Base-by-base conservation (phyloP, 2,797 vertebrate genomes). In the Rhynchonycteris naso region DNA sequence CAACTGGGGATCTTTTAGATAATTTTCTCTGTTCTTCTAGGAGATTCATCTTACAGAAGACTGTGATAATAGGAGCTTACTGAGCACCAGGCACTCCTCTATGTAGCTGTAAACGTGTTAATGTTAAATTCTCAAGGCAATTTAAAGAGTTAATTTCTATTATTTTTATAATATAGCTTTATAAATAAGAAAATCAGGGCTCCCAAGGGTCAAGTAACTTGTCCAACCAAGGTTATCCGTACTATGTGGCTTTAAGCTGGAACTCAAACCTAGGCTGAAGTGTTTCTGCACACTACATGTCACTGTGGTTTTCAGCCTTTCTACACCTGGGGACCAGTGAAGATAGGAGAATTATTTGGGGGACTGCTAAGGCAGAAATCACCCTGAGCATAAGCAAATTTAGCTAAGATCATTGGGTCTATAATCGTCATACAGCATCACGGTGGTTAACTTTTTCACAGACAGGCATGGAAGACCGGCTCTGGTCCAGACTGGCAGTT, bases 111-210 rank as follows among this genome's bases (percentile, higher is more conserved):
- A 33, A 80, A 87, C 54, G 80, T 92, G 38, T 86, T 79, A 65
- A 35, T 24, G 24, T 26, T 58, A 83, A 18, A 95, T 78, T 88
- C 63, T 85, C 35, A 52, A 66, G 65, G 18, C 18, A 95, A 82
- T 81, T 66, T 90, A 61, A 86, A 88, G 58, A 78, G 50, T 83
- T 91, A 50, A 84, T 68, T 87, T 78, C 68, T 88, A 95, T 63
- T 90, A 71, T 84, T 93, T 83, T 85, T 61, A 83, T 80, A 66
- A 76, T 7, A 18, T 14, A 65, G 7, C 47, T 96, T 88, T 82
- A 54, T 4, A 74, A 75, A 75, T 1, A 47, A 93, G 33, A 10
- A 93, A 83, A 80, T 14, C 4, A 66, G 14, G 52, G 3, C 58
- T 90, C 58, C 78, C 30, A 85, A 78, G 88, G 24, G 2, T 95